Conservation (phyloP, 2,888 invertebrate species). For the Acronicta leporina region DNA sequence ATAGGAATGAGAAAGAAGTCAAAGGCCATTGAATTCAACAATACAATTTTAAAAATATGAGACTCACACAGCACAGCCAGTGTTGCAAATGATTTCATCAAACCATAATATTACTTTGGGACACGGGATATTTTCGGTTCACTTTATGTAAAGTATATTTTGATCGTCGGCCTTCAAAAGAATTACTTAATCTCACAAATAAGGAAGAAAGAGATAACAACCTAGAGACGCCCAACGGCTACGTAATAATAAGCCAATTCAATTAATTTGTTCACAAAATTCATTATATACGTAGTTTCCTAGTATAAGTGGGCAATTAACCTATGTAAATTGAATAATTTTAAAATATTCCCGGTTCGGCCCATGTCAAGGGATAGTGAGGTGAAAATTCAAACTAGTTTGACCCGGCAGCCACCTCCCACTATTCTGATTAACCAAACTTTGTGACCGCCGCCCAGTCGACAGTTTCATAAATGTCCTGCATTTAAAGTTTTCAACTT, state of each 20-base stretch:
- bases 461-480: conserved; percentile 73
- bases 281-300: conserved; percentile 58
- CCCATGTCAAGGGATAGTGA: conserved; percentile 69
- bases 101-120: neutral
- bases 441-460: conserved; percentile 69
- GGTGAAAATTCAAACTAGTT: conserved; percentile 77
- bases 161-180: conserved; percentile 5
- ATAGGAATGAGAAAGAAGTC: too few relatives aligned
- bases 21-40: neutral
- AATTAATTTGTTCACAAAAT: conserved; percentile 46
- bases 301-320: conserved; percentile 71
- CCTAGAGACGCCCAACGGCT: neutral
- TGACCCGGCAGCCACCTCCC: conserved; percentile 63
- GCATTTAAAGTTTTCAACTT: conserved; percentile 74
- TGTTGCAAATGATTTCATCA: conserved; percentile 1
- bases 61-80: neutral
- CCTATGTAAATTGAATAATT: conserved; percentile 80
- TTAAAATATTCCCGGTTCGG: conserved; percentile 73
- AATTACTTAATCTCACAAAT: conserved; percentile 6
- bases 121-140: neutral
- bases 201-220: neutral
- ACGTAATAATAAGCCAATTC: conserved; percentile 32
- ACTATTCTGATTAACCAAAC: conserved; percentile 82
- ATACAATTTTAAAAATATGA: neutral
- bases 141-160: neutral